Evolutionary conservation across 2,888 invertebrate species (phyloP).

Genomic region (Drosophila melanosoma): DNA sequence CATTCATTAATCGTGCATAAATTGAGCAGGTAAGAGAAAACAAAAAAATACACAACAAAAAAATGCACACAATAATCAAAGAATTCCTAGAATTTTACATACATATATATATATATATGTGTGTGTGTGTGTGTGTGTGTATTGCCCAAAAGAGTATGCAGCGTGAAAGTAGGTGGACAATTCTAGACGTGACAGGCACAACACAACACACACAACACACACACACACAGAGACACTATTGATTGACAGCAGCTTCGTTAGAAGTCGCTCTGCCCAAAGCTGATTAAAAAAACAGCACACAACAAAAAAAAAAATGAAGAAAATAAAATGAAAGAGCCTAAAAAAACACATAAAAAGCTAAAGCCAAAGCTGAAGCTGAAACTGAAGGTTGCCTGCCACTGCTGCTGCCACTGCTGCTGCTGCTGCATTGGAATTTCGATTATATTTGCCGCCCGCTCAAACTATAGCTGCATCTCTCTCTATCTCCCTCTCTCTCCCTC

Average conservation of each 20-base stretch:
- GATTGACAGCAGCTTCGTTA: conserved; percentile 62
- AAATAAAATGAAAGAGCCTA: not conserved
- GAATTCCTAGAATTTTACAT: conserved; percentile 44
- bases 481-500: conserved; percentile 4
- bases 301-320: conserved; percentile 17
- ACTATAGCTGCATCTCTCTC: not conserved
- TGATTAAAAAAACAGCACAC: conserved; percentile 59
- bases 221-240: conserved; percentile 22
- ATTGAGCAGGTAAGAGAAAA: conserved; percentile 60
- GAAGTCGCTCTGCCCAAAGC: conserved; percentile 64
- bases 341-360: conserved; percentile 18
- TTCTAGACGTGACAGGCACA: conserved; percentile 65
- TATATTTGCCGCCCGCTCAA: conserved; percentile 52
- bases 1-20: conserved; percentile 80
- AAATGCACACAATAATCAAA: conserved; percentile 21
- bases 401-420: conserved; percentile 26
- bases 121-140: not conserved
- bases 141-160: conserved; percentile 29
- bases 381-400: conserved; percentile 40
- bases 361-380: conserved; percentile 30
- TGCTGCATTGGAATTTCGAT: conserved; percentile 75
- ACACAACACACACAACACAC: conserved; percentile 28
- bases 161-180: conserved; percentile 81
- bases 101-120: not conserved
- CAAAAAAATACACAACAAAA: conserved; percentile 4